Conservation (phyloP, 2,888 invertebrate genomes). For the Synergus laeviventris region DNA sequence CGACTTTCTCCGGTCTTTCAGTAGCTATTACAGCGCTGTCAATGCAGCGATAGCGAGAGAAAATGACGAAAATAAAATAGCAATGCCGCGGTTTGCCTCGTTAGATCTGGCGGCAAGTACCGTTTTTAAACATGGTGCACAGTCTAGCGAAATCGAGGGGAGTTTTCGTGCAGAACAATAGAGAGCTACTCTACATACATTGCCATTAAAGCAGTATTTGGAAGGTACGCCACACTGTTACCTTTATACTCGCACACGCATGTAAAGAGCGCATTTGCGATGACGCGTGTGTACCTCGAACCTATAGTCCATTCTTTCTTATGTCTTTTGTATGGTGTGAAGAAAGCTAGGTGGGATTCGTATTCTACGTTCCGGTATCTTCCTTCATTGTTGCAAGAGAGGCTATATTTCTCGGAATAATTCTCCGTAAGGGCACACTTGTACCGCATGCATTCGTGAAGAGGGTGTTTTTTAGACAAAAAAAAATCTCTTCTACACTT, state of each 20-base stretch:
- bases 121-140: constrained; percentile 63
- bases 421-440: background rate
- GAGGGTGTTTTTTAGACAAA: background rate
- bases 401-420: background rate
- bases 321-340: background rate
- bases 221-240: constrained; percentile 31
- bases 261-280: background rate
- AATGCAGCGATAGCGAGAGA: background rate
- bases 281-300: background rate
- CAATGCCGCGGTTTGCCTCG: constrained; percentile 55
- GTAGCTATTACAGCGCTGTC: background rate
- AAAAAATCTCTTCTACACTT: background rate
- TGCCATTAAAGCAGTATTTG: constrained; percentile 70
- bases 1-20: background rate
- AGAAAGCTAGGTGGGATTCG: constrained; percentile 1
- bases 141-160: constrained; percentile 63
- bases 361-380: background rate
- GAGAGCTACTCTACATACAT: constrained; percentile 70
- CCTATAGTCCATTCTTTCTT: background rate
- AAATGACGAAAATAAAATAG: constrained; percentile 22
- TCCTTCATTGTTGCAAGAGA: background rate
- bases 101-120: constrained; percentile 67
- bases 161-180: constrained; percentile 65
- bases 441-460: background rate
- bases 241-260: background rate